A percentile compares a stretch with the other conserved stretches of the same genome.
These are phyloP conservation scores for Nematolebias whitei DNA, from an alignment of 2,113 vertebrate species.

Conservation along the genomic window DNA sequence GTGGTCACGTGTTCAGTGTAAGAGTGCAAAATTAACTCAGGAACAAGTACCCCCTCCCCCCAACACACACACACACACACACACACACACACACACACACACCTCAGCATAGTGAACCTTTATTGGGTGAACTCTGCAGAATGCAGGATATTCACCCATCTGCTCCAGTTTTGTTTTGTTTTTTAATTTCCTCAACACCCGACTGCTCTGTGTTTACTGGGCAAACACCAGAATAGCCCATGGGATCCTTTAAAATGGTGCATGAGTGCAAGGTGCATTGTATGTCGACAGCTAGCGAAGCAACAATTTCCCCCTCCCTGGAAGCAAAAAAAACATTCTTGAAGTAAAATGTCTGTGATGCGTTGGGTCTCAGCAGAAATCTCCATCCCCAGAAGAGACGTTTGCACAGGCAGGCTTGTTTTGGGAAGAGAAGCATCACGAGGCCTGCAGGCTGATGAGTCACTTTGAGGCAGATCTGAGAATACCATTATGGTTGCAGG, in stretches of 20 bases:
- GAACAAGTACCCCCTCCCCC: background rate
- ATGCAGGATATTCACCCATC: constrained; percentile 6
- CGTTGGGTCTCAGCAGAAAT: constrained; percentile 49
- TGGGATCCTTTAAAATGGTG: constrained; percentile 51
- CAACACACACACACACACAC: too few relatives aligned
- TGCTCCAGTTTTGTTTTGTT: background rate
- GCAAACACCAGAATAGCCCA: constrained; percentile 8
- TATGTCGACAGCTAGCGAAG: constrained; percentile 29
- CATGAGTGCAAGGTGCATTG: constrained; percentile 37
- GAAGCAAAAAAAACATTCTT: constrained; percentile 37
- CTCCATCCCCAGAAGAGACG: constrained; percentile 57
- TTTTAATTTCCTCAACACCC: background rate
- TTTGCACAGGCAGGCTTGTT: constrained; percentile 53
- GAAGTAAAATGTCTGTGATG: constrained; percentile 58
- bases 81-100: too few relatives aligned
- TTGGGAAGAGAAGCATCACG: constrained; percentile 35
- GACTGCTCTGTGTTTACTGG: constrained; percentile 7
- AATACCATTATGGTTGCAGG: constrained; percentile 61
- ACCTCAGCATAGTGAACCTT: background rate
- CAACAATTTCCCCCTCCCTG: constrained; percentile 41
- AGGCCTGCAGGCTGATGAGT: constrained; percentile 63
- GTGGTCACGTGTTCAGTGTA: constrained; percentile 15
- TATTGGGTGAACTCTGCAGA: background rate
- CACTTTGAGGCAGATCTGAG: constrained; percentile 74
- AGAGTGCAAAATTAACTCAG: background rate